These are phyloP conservation scores for Malaclemys terrapin DNA, from an alignment of 2,113 vertebrate species.

Conservation along the genomic window DNA sequence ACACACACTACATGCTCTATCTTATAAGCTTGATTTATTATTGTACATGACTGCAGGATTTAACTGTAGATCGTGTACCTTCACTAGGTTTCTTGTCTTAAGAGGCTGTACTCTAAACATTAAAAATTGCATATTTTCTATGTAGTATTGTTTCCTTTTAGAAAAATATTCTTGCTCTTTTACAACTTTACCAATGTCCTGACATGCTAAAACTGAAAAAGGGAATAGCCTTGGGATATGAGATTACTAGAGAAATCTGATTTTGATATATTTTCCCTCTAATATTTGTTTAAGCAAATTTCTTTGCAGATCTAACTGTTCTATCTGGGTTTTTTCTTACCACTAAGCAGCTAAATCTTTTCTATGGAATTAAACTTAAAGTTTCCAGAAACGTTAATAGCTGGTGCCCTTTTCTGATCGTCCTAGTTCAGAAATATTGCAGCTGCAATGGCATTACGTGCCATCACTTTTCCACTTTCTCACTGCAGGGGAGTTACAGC, in stretches of 20 bases:
- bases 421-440: conserved; percentile 69
- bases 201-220: conserved; percentile 38
- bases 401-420: conserved; percentile 65
- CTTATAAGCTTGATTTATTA: background rate
- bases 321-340: conserved; percentile 1
- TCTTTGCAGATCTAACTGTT: conserved; percentile 42
- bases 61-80: conserved; percentile 8
- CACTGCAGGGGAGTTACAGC: background rate
- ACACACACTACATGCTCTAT: background rate
- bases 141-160: background rate
- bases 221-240: conserved; percentile 51
- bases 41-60: background rate
- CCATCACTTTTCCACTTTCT: conserved; percentile 16
- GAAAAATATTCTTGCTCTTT: background rate
- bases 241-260: conserved; percentile 62
- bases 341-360: conserved; percentile 56
- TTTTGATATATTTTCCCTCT: conserved; percentile 71
- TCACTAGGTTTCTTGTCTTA: background rate
- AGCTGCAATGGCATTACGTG: conserved; percentile 34
- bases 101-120: background rate
- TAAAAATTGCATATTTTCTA: background rate
- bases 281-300: conserved; percentile 75
- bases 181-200: conserved; percentile 16
- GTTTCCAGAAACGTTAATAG: conserved; percentile 67
- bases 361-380: conserved; percentile 49